Base-by-base conservation (phyloP, 2,888 invertebrate genomes). In the Thyatira batis region DNA sequence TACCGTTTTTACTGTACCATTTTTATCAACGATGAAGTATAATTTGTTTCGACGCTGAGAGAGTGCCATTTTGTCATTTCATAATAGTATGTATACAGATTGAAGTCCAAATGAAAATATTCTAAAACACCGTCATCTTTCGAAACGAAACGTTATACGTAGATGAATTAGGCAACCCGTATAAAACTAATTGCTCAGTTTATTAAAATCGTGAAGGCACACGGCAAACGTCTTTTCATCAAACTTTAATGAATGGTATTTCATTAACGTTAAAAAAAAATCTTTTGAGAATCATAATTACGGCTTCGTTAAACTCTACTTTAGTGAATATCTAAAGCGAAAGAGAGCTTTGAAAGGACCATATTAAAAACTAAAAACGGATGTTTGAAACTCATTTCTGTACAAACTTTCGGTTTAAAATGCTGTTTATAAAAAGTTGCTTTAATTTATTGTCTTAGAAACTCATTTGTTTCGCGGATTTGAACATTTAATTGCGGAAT, bases 211-310 rank as follows among this genome's bases (percentile, higher is more conserved):
- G 55, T 60, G 60, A 58, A 60, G 59, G 58, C 56, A 61, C 59
- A 50, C 45, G 17, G 43, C 43, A 45, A 49, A 53, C 69, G 68
- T 68, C 65, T 67, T 73, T 78, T 75, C 78, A 79, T 82, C 74
- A 78, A 76, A 77, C 69, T 80, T 80, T 76, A 78, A 82, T 82
- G 70, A 81, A 83, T 80, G 71, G 78, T 76, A 80, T 80, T 85
- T 84, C 80, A 82, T 82, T 76, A 80, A 76, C 71, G 69, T 72
- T 81, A 78, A 76, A 67, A 74, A 68, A 71, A 76, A 75, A 75
- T 83, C 82, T 81, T 85, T 84, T 80, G 71, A 83, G 76, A 80
- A 80, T 82, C 82, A 83, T 85, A 86, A 85, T 87, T 85, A 85
- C 73, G 80, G 77, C 83, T 83, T 86, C 89, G 82, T 87, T 86